phyloP scores from a whole-genome alignment of 1,140 invertebrate species.

The Nephotettix cincticeps region DNA sequence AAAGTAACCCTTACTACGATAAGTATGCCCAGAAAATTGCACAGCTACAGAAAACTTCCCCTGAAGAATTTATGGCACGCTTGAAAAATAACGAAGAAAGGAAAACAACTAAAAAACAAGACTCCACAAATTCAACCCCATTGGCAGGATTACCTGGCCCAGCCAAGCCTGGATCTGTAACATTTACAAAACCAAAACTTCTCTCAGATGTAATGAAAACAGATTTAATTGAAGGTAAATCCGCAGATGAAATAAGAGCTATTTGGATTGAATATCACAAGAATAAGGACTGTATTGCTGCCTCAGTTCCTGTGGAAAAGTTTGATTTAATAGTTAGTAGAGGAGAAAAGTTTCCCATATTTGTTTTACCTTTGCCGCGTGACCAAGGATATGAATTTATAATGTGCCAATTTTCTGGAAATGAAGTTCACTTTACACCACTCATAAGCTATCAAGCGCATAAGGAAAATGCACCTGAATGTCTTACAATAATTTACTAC shows the following conservation, averaged over 20 bases:
- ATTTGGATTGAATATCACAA: constrained; percentile 84
- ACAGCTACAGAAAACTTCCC: constrained; percentile 67
- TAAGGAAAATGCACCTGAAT: constrained; percentile 90
- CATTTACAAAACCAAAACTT: constrained; percentile 42
- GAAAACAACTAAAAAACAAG: constrained; percentile 49
- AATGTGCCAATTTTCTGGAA: constrained; percentile 71
- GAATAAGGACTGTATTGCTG: constrained; percentile 71
- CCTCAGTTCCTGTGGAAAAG: constrained; percentile 60
- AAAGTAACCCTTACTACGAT: constrained; percentile 76
- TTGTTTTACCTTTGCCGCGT: constrained; percentile 79
- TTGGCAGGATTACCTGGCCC: constrained; percentile 36
- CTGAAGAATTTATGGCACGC: constrained; percentile 70
- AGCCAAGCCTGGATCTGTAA: constrained; percentile 12
- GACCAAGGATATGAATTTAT: constrained; percentile 88
- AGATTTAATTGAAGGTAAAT: constrained; percentile 72
- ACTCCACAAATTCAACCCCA: neutral
- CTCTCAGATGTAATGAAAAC: constrained; percentile 77
- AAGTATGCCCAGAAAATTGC: constrained; percentile 81
- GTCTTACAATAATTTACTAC: constrained; percentile 80
- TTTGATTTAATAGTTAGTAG: constrained; percentile 60
- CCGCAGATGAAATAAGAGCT: constrained; percentile 66
- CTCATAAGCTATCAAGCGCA: constrained; percentile 84
- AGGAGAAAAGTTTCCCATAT: constrained; percentile 63
- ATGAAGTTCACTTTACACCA: constrained; percentile 83
- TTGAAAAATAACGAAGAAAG: constrained; percentile 58